Conservation (phyloP, 2,888 invertebrate species). For the Dione vanillae region DNA sequence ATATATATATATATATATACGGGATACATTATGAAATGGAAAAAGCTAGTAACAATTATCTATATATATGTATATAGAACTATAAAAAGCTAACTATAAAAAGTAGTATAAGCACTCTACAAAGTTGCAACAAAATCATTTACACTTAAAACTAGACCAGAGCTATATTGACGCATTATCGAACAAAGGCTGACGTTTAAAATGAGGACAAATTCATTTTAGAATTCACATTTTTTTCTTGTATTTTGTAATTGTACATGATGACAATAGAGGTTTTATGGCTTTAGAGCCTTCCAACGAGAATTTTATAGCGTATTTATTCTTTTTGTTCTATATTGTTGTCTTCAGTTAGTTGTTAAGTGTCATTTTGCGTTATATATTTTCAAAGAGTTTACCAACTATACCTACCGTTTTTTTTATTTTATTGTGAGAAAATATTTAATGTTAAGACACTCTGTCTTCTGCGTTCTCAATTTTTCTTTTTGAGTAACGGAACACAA, state of each 20-base stretch:
- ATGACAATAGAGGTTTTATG: constrained; percentile 28
- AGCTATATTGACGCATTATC: neutral
- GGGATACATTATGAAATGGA: no score
- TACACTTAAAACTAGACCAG: constrained; percentile 3
- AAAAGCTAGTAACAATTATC: no score
- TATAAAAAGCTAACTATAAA: no score
- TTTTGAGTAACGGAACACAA: no score
- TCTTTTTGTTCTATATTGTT: constrained; percentile 17
- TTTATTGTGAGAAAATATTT: no score
- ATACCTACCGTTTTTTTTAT: no score
- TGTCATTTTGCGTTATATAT: neutral
- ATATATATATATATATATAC: no score
- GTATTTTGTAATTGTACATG: constrained; percentile 24
- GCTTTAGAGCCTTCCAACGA: constrained; percentile 11
- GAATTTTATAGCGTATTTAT: constrained; percentile 25
- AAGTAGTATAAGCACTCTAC: no score
- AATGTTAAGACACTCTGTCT: no score
- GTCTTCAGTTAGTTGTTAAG: constrained; percentile 18
- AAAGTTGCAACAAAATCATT: neutral
- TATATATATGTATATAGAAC: no score
- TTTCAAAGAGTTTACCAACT: neutral
- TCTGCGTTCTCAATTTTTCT: no score
- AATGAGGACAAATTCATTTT: constrained; percentile 21
- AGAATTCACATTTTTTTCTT: constrained; percentile 18
- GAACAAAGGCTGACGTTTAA: constrained; percentile 24